Evolutionary conservation across 1,140 invertebrate species (phyloP).

Genomic region (Hypothenemus hampei): DNA sequence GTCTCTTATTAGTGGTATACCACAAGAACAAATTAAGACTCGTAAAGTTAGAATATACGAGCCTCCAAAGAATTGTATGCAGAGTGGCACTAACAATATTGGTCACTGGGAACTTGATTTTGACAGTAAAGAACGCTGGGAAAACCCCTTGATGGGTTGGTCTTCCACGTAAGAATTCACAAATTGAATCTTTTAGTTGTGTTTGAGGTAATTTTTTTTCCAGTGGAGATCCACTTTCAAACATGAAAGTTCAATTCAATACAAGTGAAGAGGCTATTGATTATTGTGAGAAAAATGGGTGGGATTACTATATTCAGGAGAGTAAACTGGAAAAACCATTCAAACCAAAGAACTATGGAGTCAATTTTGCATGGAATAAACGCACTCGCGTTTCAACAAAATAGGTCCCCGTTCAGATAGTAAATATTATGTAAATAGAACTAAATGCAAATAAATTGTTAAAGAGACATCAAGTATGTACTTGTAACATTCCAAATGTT

Average conservation of each 20-base stretch:
- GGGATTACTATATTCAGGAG: constrained; percentile 79
- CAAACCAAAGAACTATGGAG: constrained; percentile 85
- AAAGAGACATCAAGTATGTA: no score
- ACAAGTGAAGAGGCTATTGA: constrained; percentile 82
- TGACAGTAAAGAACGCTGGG: constrained; percentile 94
- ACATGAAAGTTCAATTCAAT: constrained; percentile 78
- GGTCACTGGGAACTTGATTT: constrained; percentile 92
- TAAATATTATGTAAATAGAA: no score
- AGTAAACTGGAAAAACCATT: constrained; percentile 63
- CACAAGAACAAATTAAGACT: constrained; percentile 81
- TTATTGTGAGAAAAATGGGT: constrained; percentile 94
- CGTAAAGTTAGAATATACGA: constrained; percentile 84
- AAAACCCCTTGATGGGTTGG: constrained; percentile 99
- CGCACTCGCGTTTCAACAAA: constrained; percentile 91
- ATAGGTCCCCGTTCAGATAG: no score
- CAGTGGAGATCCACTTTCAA: constrained; percentile 93
- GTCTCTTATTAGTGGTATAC: constrained; percentile 65
- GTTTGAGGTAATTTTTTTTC: no score
- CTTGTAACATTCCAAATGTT: no score
- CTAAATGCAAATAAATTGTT: no score
- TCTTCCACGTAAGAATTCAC: constrained; percentile 80
- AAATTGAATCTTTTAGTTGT: no score
- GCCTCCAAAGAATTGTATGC: constrained; percentile 94
- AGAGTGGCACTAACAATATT: constrained; percentile 91
- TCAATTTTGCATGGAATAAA: constrained; percentile 96